Evolutionary conservation across 1,140 invertebrate genomes (phyloP).

Genomic region (Latrodectus geometricus): DNA sequence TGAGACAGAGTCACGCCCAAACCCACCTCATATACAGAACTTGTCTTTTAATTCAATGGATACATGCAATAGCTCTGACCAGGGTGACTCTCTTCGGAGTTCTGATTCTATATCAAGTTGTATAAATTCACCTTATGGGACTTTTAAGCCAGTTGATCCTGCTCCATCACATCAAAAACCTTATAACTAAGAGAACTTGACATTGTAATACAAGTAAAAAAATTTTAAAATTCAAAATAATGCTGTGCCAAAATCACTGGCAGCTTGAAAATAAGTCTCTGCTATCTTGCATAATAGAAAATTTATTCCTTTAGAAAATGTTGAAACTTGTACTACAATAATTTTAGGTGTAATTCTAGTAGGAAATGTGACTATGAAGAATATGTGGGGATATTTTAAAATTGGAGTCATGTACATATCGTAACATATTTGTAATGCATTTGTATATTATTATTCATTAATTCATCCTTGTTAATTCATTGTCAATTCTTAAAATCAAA

Average conservation of each 20-base stretch:
- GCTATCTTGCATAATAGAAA: too few species aligned
- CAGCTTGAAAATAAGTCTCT: too few species aligned
- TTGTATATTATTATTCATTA: too few species aligned
- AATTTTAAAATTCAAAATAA: neutral
- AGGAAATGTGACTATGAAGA: too few species aligned
- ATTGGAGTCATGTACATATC: too few species aligned
- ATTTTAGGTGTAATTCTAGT: too few species aligned
- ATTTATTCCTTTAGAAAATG: too few species aligned
- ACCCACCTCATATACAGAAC: slow-evolving; percentile 48
- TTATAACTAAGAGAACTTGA: slow-evolving; percentile 22
- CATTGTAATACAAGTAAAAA: neutral
- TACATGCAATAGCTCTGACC: slow-evolving; percentile 53
- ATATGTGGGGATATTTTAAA: too few species aligned
- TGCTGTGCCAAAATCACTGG: neutral
- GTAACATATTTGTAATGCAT: too few species aligned
- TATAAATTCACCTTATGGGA: slow-evolving; percentile 51
- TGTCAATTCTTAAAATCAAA: too few species aligned
- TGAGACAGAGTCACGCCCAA: slow-evolving; percentile 23
- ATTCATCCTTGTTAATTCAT: too few species aligned
- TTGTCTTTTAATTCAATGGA: slow-evolving; percentile 58
- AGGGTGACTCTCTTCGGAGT: slow-evolving; percentile 26
- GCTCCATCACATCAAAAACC: slow-evolving; percentile 56
- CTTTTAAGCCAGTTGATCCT: slow-evolving; percentile 58
- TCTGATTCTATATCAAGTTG: slow-evolving; percentile 41
- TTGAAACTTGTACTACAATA: too few species aligned